Evolutionary conservation across 53 echinoderm and acorn worm genomes (phyloP), one percentile per base, ranked within the genome.

Genomic region (Mesocentrotus franciscanus): DNA sequence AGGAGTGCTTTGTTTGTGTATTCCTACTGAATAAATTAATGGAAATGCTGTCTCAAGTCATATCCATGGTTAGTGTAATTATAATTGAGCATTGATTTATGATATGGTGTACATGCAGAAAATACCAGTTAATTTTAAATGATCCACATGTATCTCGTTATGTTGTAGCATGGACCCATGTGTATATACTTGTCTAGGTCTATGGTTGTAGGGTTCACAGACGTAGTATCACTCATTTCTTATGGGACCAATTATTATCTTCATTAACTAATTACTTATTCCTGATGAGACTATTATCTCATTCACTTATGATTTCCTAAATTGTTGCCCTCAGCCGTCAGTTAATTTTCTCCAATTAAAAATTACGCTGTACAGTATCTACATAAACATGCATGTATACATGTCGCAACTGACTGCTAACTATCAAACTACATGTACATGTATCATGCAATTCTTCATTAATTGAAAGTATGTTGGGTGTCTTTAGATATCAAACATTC

Each of bases 241-340:
- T 58, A 12, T 20, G 58, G 24, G 87, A 87, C 87, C 59, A 87
- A 87, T 87, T 58, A 58, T 84, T 81, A n/a, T 87, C 39, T 87
- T 29, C 57, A 56, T 85, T 85, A 35, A 56, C 56, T 27, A 56
- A 87, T 87, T 58, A 57, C 58, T 85, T 26, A 58, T 56, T 2
- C 2, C 10, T n/a, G 87, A 27, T 24, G 12, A 87, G 87, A 87
- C 87, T 27, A 58, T 87, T 87, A 87, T n/a, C 87, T 87, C 27
- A 85, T 55, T 85, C 56, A 17, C 2, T 85, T 9, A 55, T n/a
- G n/a, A n/a, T 85, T 79, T 79, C 79, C 79, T 33, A 42, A 17
- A 87, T 29, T 57, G 87, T 87, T 24, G 27, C 58, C 87, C 58
- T 84, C 11, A 8, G 58, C 18, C 4, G 24, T 55, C 56, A 22